Percentiles rank a stretch among this genome's conserved stretches.
These are phyloP conservation scores for Unio pictorum DNA, from an alignment of 2,888 invertebrate species.

Conservation along the genomic window DNA sequence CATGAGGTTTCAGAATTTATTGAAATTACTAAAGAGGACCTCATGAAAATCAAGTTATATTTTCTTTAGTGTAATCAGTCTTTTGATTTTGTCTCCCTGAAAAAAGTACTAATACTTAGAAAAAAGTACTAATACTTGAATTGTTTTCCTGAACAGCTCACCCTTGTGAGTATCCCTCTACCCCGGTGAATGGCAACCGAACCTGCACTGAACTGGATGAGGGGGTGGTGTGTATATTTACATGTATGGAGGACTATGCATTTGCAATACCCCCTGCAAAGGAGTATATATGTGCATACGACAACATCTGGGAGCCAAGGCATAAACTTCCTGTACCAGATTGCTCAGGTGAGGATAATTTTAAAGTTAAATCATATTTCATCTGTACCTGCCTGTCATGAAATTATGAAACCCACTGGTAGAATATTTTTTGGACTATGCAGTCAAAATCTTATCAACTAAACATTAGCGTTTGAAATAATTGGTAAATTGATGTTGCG, in stretches of 20 bases:
- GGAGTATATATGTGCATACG: slow-evolving; percentile 71
- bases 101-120: no score
- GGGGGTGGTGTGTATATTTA: slow-evolving; percentile 75
- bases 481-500: no score
- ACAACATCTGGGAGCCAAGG: slow-evolving; percentile 70
- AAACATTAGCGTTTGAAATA: no score
- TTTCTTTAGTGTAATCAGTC: not conserved
- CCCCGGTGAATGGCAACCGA: slow-evolving; percentile 74
- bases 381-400: no score
- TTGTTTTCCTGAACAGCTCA: slow-evolving; percentile 58
- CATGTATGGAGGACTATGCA: slow-evolving; percentile 78
- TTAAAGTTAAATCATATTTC: not conserved
- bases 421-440: no score
- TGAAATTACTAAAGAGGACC: no score
- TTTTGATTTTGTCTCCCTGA: no score
- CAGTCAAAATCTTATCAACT: no score
- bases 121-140: not conserved
- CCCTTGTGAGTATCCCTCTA: slow-evolving; percentile 72
- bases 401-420: no score
- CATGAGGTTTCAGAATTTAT: no score
- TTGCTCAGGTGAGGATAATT: slow-evolving; percentile 73
- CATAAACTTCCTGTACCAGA: slow-evolving; percentile 74
- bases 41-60: no score
- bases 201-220: slow-evolving; percentile 72
- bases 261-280: slow-evolving; percentile 74